Base-by-base conservation (phyloP, 2,113 vertebrate species). In the Podarcis raffonei region DNA sequence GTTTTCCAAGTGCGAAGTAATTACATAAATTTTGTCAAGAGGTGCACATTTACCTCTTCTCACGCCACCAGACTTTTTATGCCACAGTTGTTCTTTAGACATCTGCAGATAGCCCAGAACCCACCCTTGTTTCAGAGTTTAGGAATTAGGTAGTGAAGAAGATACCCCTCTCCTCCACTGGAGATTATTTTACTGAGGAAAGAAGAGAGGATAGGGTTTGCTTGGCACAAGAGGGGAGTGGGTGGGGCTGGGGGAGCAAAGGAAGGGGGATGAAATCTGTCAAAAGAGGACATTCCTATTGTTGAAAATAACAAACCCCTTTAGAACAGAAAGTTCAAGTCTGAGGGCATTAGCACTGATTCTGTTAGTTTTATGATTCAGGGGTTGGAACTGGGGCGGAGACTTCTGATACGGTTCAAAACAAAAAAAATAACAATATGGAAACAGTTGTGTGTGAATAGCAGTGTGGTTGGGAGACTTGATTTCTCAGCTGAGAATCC, bases 401-500 rank as follows among this genome's bases (percentile, higher is more conserved):
- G 1, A 42, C 9, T 65, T 79, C 85, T 88, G 53, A 68, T 80
- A 5, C 82, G n/a, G 83, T 39, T 92, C n/a, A 68, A 89, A 68
- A 89, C 25, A 86, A 82, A 85, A 82, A 77, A 86, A 74, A 12
- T 3, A 5, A 32, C 48, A n/a, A 6, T 66, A 35, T 87, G 91
- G 81, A 78, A 80, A 81, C 68, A 84, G 91, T 88, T 84, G 71
- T 92, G 91, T 37, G 91, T 91, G 77, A 59, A 16, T 85, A 92
- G 85, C 87, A 35, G 81, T 53, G 85, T 22, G 69, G 9, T 23
- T 92, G 74, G 87, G 89, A 76, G 89, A 92, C 82, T 66, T 30
- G 5, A n/a, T 57, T 65, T 75, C 35, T 80, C 25, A 35, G 57
- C 59, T 71, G 42, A 13, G n/a, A 42, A 85, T 81, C 32, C 22